A percentile compares a stretch with the other conserved stretches of the same genome.
Evolutionary conservation across 2,888 invertebrate genomes (phyloP).

Genomic region (Tolmerus cingulatus): DNA sequence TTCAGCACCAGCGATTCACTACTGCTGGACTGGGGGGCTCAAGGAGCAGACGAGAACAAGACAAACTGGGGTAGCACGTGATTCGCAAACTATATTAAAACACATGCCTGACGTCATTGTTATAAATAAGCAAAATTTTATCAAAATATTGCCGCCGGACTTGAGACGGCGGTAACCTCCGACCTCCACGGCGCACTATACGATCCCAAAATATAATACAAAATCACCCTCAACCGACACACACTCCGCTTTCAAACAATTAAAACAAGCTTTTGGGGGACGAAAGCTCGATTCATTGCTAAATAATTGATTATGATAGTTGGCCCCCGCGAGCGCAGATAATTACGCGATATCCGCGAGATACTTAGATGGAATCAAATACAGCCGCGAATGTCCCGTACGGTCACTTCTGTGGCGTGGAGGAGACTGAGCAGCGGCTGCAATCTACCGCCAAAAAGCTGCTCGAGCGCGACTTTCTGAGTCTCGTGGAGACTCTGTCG

Average conservation of each 20-base stretch:
- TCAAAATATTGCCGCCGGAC: not conserved
- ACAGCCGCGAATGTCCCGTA: conserved; percentile 21
- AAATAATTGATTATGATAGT: not conserved
- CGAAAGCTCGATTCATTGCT: conserved; percentile 14
- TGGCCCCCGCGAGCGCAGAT: not conserved
- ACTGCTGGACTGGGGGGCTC: not conserved
- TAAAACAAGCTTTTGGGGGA: not conserved
- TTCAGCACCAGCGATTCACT: not conserved
- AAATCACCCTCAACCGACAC: not conserved
- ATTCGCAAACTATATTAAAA: conserved; percentile 22
- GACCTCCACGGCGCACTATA: not conserved
- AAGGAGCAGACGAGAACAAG: not conserved
- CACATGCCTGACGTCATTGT: conserved; percentile 16
- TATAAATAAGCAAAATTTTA: conserved; percentile 7
- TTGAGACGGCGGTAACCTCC: not conserved
- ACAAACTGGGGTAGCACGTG: conserved; percentile 9
- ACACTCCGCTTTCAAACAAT: not conserved
- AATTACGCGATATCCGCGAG: conserved; percentile 12
- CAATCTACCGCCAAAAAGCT: conserved; percentile 23
- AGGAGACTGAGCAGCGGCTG: conserved; percentile 29
- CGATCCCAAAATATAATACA: not conserved
- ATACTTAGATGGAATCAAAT: not conserved
- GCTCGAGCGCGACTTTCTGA: not conserved
- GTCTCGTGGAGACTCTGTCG: not conserved
- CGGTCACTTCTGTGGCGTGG: conserved; percentile 32